Percentiles rank a stretch among this genome's conserved stretches.
phyloP scores from a whole-genome alignment of 1,140 invertebrate genomes.

The Orussus abietinus region DNA sequence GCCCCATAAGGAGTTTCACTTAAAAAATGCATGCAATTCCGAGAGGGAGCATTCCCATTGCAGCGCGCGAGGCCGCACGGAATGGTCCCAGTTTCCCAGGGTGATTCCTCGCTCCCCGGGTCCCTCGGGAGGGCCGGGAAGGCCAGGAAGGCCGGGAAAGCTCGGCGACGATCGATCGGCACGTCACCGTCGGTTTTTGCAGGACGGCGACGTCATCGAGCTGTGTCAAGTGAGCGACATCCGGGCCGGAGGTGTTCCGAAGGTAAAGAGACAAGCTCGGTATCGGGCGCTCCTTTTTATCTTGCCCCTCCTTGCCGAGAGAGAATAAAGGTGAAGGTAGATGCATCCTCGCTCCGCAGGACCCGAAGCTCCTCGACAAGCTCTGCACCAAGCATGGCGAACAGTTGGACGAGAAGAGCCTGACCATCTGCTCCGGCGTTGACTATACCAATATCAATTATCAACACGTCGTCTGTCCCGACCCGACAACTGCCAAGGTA shows the following conservation, averaged over 20 bases:
- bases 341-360: too few relatives aligned
- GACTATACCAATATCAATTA: slow-evolving; percentile 99
- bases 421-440: slow-evolving; percentile 98
- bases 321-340: slow-evolving; percentile 4
- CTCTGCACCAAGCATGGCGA: slow-evolving; percentile 73
- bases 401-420: slow-evolving; percentile 86
- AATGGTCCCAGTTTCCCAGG: too few relatives aligned
- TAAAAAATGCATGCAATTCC: too few relatives aligned
- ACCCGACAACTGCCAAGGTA: slow-evolving; percentile 89
- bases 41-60: too few relatives aligned
- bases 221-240: slow-evolving; percentile 97
- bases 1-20: too few relatives aligned
- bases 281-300: slow-evolving; percentile 15
- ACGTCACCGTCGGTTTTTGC: too few relatives aligned
- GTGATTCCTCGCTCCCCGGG: too few relatives aligned
- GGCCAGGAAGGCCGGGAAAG: too few relatives aligned
- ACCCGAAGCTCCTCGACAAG: slow-evolving; percentile 78
- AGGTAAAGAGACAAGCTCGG: slow-evolving; percentile 57
- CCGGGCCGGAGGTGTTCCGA: slow-evolving; percentile 81
- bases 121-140: too few relatives aligned
- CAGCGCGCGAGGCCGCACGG: too few relatives aligned
- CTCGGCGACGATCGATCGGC: too few relatives aligned
- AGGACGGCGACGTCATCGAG: slow-evolving; percentile 96
- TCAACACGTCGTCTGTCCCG: slow-evolving; percentile 92
- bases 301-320: neutral